A percentile compares a stretch with the other conserved stretches of the same genome.
phyloP scores from a whole-genome alignment of 2,113 vertebrate genomes.

The Xenus cinereus region DNA sequence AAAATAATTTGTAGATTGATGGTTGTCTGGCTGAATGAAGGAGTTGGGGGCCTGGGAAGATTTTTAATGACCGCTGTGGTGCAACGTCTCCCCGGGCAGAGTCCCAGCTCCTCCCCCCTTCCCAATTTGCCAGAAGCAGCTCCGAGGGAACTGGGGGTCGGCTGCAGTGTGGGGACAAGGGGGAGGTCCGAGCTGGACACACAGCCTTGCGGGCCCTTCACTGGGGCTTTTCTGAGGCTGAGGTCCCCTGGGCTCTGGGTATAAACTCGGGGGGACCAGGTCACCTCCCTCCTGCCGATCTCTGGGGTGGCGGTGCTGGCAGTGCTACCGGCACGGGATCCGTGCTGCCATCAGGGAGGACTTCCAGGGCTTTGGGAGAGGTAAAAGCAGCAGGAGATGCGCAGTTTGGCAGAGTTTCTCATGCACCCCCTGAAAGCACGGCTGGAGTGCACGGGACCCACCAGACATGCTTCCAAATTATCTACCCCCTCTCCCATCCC shows the following conservation, averaged over 20 bases:
- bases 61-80: neutral
- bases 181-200: fast-evolving
- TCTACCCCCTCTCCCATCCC: neutral
- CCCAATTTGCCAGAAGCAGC: neutral
- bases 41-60: conserved; percentile 36
- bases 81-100: neutral
- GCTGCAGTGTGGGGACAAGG: fast-evolving
- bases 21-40: neutral
- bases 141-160: neutral
- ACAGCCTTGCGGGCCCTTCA: fast-evolving
- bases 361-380: neutral
- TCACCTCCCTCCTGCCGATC: neutral
- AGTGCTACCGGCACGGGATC: fast-evolving
- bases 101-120: neutral
- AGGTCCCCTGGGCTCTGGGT: neutral
- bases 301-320: neutral
- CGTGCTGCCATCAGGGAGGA: fast-evolving
- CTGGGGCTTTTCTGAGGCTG: neutral
- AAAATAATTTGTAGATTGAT: conserved; percentile 44
- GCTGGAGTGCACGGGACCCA: neutral
- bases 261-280: fast-evolving
- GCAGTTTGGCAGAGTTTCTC: neutral
- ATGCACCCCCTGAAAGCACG: fast-evolving
- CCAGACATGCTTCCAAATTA: neutral
- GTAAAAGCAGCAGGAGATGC: neutral